These are phyloP conservation scores for Tiliacea citrago DNA, from an alignment of 2,888 invertebrate genomes.

Conservation along the genomic window DNA sequence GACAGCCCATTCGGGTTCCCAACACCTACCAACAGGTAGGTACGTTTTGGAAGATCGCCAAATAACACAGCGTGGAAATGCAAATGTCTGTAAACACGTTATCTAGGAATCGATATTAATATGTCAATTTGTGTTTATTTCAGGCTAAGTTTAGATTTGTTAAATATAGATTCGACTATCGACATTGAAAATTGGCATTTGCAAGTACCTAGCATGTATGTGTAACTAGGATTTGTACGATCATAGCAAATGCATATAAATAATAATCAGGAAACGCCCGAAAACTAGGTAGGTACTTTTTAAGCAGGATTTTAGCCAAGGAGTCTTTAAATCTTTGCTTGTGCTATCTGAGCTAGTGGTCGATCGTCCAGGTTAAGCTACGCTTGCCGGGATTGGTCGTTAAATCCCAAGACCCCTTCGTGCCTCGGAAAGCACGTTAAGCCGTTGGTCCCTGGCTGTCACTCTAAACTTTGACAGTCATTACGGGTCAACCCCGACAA, in stretches of 20 bases:
- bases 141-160: conserved; percentile 25
- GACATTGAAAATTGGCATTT: conserved; percentile 36
- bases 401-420: not conserved
- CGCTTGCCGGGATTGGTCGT: not conserved
- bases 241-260: no score
- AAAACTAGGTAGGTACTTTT: not conserved
- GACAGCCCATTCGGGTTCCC: conserved; percentile 63
- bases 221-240: not conserved
- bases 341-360: not conserved
- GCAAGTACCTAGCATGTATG: not conserved
- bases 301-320: not conserved
- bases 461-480: not conserved
- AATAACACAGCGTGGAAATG: conserved; percentile 48
- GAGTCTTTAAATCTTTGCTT: not conserved
- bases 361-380: not conserved
- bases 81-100: conserved; percentile 42
- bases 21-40: conserved; percentile 64
- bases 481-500: no score
- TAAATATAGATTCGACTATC: conserved; percentile 31
- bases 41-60: conserved; percentile 66
- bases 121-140: conserved; percentile 45
- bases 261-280: not conserved
- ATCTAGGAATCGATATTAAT: conserved; percentile 48
- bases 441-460: not conserved
- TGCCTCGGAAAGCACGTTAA: not conserved